Percentiles rank a stretch among this genome's conserved stretches.
phyloP scores from a whole-genome alignment of 2,888 invertebrate species.

The Cheilosia vernalis region DNA sequence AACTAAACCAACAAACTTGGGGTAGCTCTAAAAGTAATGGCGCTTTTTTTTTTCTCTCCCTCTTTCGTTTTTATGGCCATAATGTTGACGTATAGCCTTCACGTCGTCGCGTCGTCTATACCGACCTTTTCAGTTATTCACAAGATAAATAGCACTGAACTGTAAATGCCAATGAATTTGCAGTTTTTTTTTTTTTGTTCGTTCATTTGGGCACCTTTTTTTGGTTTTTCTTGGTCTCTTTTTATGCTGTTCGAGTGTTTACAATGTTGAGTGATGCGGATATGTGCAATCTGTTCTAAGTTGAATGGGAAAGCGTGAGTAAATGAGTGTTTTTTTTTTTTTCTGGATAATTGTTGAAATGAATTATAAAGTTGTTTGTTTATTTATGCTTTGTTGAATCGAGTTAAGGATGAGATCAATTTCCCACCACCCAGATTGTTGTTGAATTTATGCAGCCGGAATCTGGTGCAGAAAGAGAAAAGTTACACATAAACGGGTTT shows the following conservation, averaged over 20 bases:
- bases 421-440: too few relatives aligned
- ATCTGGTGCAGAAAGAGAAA: too few relatives aligned
- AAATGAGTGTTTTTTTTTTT: not conserved
- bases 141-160: slow-evolving; percentile 1
- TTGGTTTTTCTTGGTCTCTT: not conserved
- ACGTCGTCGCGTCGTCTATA: not conserved
- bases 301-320: not conserved
- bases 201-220: not conserved
- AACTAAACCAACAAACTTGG: not conserved
- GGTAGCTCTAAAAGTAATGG: not conserved
- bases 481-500: too few relatives aligned
- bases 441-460: too few relatives aligned
- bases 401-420: not conserved
- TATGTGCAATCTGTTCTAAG: not conserved
- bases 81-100: not conserved
- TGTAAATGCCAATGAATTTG: slow-evolving; percentile 9
- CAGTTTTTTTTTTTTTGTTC: not conserved
- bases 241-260: not conserved
- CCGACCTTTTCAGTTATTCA: slow-evolving; percentile 23
- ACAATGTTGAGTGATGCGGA: slow-evolving; percentile 1
- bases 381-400: not conserved
- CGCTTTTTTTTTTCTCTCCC: not conserved
- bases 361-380: not conserved
- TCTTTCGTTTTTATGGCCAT: not conserved
- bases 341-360: not conserved